Conservation (phyloP, 2,888 invertebrate species). For the Halictus ligatus region DNA sequence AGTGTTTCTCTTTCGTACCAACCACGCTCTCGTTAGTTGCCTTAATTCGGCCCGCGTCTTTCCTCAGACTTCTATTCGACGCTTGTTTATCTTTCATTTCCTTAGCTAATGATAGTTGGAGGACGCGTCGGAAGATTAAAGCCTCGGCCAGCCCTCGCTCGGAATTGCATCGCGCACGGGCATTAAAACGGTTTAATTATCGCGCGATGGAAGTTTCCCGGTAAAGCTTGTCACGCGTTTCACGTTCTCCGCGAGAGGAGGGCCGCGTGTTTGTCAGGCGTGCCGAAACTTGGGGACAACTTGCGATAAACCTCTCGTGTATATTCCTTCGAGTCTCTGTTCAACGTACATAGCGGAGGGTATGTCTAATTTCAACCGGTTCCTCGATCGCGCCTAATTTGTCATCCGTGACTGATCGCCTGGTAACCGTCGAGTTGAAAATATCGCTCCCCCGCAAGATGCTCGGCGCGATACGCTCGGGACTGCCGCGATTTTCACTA, state of each 20-base stretch:
- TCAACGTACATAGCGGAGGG: not conserved
- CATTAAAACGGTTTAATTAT: slow-evolving; percentile 39
- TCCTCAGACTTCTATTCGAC: slow-evolving; percentile 22
- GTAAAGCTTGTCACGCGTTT: not conserved
- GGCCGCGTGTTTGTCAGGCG: not conserved
- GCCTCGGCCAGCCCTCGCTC: not conserved
- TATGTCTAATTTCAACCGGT: not conserved
- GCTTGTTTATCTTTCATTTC: slow-evolving; percentile 49
- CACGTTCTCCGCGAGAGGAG: not conserved
- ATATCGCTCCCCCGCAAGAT: not conserved
- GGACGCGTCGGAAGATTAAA: slow-evolving; percentile 35
- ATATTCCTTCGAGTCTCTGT: not conserved
- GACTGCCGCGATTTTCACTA: not conserved
- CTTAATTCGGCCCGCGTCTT: slow-evolving; percentile 39
- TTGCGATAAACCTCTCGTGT: not conserved
- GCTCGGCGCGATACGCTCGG: not conserved
- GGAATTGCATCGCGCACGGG: slow-evolving; percentile 23
- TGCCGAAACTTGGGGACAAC: not conserved
- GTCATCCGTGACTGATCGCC: not conserved
- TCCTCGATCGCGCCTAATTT: not conserved
- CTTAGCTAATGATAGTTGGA: slow-evolving; percentile 38
- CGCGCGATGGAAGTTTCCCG: slow-evolving; percentile 7
- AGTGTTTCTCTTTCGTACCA: slow-evolving; percentile 11
- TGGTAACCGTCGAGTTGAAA: not conserved
- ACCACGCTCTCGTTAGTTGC: slow-evolving; percentile 42